Conservation (phyloP, 2,888 invertebrate species). For the Noctua janthina region DNA sequence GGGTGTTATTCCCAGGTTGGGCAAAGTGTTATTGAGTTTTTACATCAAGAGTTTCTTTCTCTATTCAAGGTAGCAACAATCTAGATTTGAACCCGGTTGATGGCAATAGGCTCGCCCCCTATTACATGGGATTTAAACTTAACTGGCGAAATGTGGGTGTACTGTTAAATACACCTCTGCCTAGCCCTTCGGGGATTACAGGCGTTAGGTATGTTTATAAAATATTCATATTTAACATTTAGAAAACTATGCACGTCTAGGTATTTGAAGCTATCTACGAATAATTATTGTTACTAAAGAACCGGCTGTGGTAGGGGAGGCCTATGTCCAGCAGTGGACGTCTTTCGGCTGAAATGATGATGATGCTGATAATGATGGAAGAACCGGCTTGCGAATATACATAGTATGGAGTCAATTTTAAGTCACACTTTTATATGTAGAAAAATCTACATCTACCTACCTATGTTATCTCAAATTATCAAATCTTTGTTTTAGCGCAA, state of each 20-base stretch:
- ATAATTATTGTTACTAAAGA: not conserved
- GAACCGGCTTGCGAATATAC: not conserved
- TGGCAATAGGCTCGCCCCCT: not conserved
- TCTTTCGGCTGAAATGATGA: too few species aligned
- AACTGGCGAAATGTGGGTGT: not conserved
- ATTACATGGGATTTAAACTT: not conserved
- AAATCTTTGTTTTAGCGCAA: constrained; percentile 67
- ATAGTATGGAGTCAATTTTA: not conserved
- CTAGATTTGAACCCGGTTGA: not conserved
- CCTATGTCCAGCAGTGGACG: too few species aligned
- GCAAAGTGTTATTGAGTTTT: not conserved
- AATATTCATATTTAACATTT: not conserved
- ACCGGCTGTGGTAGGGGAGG: too few species aligned
- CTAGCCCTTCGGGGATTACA: not conserved
- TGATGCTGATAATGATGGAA: not conserved
- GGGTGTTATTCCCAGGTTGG: not conserved
- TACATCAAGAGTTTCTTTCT: not conserved
- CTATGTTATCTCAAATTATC: not conserved
- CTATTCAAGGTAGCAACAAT: not conserved
- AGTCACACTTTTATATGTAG: not conserved
- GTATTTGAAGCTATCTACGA: not conserved
- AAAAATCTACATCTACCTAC: not conserved
- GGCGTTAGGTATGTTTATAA: not conserved
- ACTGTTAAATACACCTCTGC: not conserved
- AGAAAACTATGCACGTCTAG: not conserved